Evolutionary conservation across 1,140 invertebrate species (phyloP).

Genomic region (Ectropis grisescens): DNA sequence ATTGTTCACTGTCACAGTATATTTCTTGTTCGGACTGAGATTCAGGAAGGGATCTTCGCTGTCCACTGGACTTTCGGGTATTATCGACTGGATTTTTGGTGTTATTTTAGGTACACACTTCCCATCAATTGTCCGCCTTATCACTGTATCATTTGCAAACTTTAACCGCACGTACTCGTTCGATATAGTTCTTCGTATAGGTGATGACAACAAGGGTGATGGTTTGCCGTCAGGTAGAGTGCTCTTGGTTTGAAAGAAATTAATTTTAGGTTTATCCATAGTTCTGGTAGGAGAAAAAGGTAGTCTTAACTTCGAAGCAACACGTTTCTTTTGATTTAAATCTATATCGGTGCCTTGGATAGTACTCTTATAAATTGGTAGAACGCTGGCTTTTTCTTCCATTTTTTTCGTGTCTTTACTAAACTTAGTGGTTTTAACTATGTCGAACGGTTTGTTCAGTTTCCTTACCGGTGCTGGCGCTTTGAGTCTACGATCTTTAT

Average conservation of each 20-base stretch:
- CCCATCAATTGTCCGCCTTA: constrained; percentile 49
- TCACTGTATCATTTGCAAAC: constrained; percentile 48
- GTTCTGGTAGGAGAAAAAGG: constrained; percentile 55
- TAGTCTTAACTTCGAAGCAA: constrained; percentile 49
- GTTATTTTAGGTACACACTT: constrained; percentile 56
- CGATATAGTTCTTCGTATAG: constrained; percentile 51
- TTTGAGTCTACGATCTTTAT: constrained; percentile 37
- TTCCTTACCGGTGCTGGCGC: constrained; percentile 42
- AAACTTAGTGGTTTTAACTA: constrained; percentile 29
- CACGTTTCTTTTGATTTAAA: constrained; percentile 44
- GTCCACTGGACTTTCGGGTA: constrained; percentile 65
- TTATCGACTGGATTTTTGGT: constrained; percentile 63
- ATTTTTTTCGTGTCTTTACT: constrained; percentile 26
- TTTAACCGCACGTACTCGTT: constrained; percentile 65
- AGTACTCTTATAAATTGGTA: constrained; percentile 50
- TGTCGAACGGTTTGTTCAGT: constrained; percentile 43
- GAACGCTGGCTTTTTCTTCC: constrained; percentile 40
- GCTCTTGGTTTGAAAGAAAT: constrained; percentile 52
- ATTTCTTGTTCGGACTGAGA: constrained; percentile 68
- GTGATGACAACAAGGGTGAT: constrained; percentile 42
- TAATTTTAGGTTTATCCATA: constrained; percentile 60
- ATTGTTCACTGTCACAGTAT: constrained; percentile 64
- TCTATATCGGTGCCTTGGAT: constrained; percentile 28
- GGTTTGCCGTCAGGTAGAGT: constrained; percentile 31
- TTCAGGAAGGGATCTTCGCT: constrained; percentile 58